These are phyloP conservation scores for Drosophila mayri DNA, from an alignment of 1,140 invertebrate genomes.

Conservation along the genomic window DNA sequence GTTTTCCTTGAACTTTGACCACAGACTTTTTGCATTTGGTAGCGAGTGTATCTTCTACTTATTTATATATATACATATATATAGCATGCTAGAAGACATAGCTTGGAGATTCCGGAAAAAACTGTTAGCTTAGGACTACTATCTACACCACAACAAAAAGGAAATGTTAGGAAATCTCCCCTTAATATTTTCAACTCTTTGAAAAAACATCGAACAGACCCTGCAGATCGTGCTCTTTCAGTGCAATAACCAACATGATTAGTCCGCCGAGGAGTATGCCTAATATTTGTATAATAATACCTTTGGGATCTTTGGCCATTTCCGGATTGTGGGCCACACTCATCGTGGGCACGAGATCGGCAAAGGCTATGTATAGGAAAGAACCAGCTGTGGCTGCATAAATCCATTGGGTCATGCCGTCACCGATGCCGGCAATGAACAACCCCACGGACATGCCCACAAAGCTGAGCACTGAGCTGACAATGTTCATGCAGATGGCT, in stretches of 20 bases:
- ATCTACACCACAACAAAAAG: conserved; percentile 24
- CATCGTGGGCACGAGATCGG: conserved; percentile 90
- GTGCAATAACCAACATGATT: conserved; percentile 91
- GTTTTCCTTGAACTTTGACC: conserved; percentile 1
- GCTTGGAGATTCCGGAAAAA: conserved; percentile 30
- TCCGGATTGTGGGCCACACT: conserved; percentile 85
- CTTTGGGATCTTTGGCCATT: conserved; percentile 80
- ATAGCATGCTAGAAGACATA: conserved; percentile 5
- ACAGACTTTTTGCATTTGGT: conserved; percentile 26
- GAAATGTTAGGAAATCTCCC: not conserved
- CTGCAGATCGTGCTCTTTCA: conserved; percentile 90
- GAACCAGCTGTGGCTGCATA: conserved; percentile 92
- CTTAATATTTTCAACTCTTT: conserved; percentile 16
- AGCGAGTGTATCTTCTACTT: conserved; percentile 2
- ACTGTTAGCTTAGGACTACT: conserved; percentile 20
- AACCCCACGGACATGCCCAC: conserved; percentile 91
- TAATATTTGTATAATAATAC: conserved; percentile 86
- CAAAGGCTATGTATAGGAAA: conserved; percentile 92
- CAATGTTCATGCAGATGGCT: conserved; percentile 90
- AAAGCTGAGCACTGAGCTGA: conserved; percentile 91
- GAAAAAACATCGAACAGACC: conserved; percentile 85
- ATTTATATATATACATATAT: not conserved
- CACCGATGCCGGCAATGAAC: conserved; percentile 88
- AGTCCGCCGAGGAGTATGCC: conserved; percentile 89
- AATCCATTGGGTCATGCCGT: conserved; percentile 89